These are phyloP conservation scores for Pomacea maculata DNA, from an alignment of 1,140 invertebrate genomes.

Conservation along the genomic window DNA sequence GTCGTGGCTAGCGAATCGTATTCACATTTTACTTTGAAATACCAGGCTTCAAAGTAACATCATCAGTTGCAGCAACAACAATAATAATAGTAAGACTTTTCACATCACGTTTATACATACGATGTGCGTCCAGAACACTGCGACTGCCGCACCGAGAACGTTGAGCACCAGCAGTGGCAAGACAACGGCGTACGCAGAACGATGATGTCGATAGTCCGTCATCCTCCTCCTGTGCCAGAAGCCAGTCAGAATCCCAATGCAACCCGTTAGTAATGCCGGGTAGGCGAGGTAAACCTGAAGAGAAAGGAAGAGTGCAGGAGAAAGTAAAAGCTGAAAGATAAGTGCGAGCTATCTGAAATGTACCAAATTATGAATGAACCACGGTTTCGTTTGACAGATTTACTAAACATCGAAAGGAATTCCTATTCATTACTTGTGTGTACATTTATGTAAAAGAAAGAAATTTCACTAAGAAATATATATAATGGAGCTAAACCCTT, in stretches of 20 bases:
- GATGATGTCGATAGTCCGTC: background rate
- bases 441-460: background rate
- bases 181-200: background rate
- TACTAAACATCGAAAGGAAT: too few species aligned
- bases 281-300: slow-evolving; percentile 2
- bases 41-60: background rate
- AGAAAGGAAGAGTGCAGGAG: background rate
- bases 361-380: too few species aligned
- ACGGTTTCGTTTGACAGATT: too few species aligned
- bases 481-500: background rate
- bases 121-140: background rate
- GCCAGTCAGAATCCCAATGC: background rate
- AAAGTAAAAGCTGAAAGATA: too few species aligned
- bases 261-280: slow-evolving; percentile 7
- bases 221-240: background rate
- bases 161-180: slow-evolving; percentile 1
- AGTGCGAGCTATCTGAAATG: too few species aligned
- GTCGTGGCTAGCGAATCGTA: background rate
- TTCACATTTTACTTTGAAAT: background rate
- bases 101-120: background rate
- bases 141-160: background rate
- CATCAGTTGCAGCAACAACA: background rate
- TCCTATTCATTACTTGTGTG: too few species aligned
- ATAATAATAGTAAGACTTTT: background rate
- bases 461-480: background rate